These are phyloP conservation scores for Pecten maximus DNA, from an alignment of 2,888 invertebrate species.

Conservation along the genomic window DNA sequence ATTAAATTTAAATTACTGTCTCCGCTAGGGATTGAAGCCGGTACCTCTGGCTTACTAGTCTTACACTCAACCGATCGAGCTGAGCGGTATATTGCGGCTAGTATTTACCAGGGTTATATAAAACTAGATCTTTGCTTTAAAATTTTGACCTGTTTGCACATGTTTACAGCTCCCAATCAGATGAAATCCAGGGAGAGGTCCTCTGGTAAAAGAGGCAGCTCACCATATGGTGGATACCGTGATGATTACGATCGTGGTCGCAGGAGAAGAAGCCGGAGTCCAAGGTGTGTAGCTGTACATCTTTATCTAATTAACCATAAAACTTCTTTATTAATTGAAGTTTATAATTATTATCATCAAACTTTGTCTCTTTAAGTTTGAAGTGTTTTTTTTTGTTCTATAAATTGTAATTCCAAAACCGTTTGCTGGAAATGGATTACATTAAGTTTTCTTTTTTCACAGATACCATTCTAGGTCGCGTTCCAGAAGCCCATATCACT, in stretches of 20 bases:
- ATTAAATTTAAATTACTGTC: too few relatives aligned
- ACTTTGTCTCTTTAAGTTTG: not conserved
- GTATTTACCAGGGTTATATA: too few relatives aligned
- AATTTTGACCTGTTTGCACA: not conserved
- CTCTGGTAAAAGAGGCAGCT: conserved; percentile 57
- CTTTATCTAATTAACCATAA: too few relatives aligned
- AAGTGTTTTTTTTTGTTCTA: not conserved
- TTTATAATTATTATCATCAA: conserved; percentile 26
- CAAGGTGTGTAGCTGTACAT: conserved; percentile 63
- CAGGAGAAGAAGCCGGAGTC: conserved; percentile 57
- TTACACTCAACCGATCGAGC: too few relatives aligned
- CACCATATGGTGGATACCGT: conserved; percentile 59
- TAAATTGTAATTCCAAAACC: not conserved
- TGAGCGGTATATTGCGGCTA: too few relatives aligned
- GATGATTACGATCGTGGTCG: conserved; percentile 66
- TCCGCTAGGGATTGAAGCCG: too few relatives aligned
- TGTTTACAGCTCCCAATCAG: conserved; percentile 72
- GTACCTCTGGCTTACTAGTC: too few relatives aligned
- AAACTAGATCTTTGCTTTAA: too few relatives aligned
- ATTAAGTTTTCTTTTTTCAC: not conserved
- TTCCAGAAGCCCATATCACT: conserved; percentile 39
- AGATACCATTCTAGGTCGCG: conserved; percentile 33
- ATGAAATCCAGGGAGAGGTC: conserved; percentile 73
- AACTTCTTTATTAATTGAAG: too few relatives aligned
- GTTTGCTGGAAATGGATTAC: not conserved